Conservation (phyloP, 2,888 invertebrate species). For the Nesidiocoris tenuis region DNA sequence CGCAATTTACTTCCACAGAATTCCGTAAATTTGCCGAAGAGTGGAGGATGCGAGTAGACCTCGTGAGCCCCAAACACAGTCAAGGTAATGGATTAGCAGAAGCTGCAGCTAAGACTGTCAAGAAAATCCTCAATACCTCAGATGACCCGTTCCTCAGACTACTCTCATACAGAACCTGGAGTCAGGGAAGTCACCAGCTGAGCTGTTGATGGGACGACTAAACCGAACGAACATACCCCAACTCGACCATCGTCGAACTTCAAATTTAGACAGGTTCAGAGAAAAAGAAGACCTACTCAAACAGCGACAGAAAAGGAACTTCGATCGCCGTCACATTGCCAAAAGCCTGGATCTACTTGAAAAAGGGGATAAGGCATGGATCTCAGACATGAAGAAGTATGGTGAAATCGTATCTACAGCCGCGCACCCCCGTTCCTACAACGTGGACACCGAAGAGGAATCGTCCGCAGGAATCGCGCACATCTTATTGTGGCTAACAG, state of each 20-base stretch:
- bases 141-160: background rate
- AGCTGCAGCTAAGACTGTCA: conserved; percentile 1
- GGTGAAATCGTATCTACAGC: background rate
- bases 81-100: too few species aligned
- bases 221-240: background rate
- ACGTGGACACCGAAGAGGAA: background rate
- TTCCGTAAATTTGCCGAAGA: too few species aligned
- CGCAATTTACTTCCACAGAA: conserved; percentile 12
- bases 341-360: background rate
- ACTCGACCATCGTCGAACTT: background rate
- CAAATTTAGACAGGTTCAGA: background rate
- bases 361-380: conserved; percentile 1
- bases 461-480: conserved; percentile 9
- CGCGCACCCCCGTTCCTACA: conserved; percentile 11
- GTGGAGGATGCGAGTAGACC: too few species aligned
- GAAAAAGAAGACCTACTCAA: background rate
- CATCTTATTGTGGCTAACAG: background rate
- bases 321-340: background rate
- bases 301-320: background rate
- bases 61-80: too few species aligned
- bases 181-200: background rate
- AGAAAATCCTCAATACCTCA: background rate
- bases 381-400: conserved; percentile 17
- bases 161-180: background rate
- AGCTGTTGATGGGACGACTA: conserved; percentile 10